These are phyloP conservation scores for Calidris pygmaea DNA, from an alignment of 2,113 vertebrate species.

Conservation along the genomic window DNA sequence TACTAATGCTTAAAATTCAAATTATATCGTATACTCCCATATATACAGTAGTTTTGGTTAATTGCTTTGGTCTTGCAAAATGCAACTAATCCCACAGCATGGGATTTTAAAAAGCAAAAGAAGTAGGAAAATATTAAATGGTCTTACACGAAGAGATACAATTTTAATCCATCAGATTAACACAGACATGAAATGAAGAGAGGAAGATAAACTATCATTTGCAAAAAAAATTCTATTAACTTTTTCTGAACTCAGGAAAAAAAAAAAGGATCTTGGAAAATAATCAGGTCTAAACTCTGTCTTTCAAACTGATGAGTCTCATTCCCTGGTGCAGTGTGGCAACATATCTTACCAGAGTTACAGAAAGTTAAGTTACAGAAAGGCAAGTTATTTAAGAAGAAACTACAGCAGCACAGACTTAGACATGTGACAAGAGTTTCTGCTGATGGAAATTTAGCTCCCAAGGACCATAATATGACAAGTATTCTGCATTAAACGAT, in stretches of 20 bases:
- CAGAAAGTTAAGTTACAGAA: neutral
- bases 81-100: neutral
- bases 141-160: neutral
- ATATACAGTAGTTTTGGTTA: neutral
- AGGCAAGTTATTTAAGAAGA: neutral
- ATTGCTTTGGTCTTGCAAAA: neutral
- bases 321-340: neutral
- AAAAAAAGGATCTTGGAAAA: neutral
- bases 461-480: accelerated
- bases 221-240: neutral
- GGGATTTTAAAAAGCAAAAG: neutral
- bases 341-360: neutral
- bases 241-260: neutral
- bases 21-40: neutral
- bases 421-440: neutral
- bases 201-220: neutral
- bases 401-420: neutral
- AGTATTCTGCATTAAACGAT: neutral
- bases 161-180: neutral
- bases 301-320: neutral
- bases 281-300: neutral
- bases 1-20: neutral
- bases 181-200: neutral
- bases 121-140: neutral
- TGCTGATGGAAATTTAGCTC: neutral